Evolutionary conservation across 2,797 vertebrate species (phyloP).

Genomic region (Scolopax bukidnonensis): DNA sequence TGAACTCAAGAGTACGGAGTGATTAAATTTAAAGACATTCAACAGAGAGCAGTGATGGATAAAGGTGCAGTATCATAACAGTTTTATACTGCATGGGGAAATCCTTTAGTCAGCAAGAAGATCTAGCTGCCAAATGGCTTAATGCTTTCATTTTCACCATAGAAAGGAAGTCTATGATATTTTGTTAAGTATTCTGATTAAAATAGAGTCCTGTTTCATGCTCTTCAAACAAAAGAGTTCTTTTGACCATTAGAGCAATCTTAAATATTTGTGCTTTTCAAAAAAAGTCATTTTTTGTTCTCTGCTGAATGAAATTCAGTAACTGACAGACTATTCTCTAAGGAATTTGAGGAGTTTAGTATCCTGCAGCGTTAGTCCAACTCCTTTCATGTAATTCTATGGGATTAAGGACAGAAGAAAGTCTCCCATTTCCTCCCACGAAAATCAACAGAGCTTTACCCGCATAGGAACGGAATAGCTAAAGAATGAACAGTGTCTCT

Average conservation of each 20-base stretch:
- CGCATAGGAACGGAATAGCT: background rate
- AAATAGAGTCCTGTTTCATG: background rate
- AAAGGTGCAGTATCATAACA: background rate
- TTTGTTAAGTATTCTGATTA: background rate
- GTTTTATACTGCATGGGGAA: background rate
- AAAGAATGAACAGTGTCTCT: background rate
- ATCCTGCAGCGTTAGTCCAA: background rate
- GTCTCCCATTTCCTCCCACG: background rate
- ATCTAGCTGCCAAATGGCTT: background rate
- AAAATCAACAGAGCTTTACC: background rate
- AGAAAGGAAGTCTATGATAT: background rate
- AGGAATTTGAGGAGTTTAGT: background rate
- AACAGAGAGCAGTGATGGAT: background rate
- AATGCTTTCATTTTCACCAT: background rate
- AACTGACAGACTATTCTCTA: background rate
- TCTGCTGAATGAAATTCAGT: background rate
- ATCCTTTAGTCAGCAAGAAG: background rate
- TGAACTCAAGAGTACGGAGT: fast-evolving
- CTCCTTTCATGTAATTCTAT: background rate
- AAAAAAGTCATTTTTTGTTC: background rate
- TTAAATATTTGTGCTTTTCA: background rate
- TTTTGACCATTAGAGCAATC: background rate
- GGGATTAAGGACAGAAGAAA: background rate
- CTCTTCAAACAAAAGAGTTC: background rate
- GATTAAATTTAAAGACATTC: background rate